These are phyloP conservation scores for Lates calcarifer DNA, from an alignment of 2,113 vertebrate species.

Conservation along the genomic window DNA sequence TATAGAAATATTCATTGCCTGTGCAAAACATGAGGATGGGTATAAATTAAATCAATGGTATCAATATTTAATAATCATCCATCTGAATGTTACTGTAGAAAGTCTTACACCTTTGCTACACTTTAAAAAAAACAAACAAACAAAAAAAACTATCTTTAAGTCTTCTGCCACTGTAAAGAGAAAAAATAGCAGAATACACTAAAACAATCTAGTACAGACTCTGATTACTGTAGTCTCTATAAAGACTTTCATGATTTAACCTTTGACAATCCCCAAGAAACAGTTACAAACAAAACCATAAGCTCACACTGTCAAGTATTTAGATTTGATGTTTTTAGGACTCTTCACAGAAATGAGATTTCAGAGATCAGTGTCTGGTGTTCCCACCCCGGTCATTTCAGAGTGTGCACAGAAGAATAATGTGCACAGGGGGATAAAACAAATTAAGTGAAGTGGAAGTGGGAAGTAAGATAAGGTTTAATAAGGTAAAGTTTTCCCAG, in stretches of 20 bases:
- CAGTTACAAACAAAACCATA: neutral
- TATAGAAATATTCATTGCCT: neutral
- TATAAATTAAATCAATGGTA: neutral
- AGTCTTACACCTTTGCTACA: neutral
- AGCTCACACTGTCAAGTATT: neutral
- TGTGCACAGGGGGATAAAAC: constrained; percentile 38
- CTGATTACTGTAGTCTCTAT: neutral
- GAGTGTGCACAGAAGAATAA: constrained; percentile 38
- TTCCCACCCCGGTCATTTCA: constrained; percentile 24
- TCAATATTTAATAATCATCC: neutral
- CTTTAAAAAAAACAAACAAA: neutral
- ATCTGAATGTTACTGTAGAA: neutral
- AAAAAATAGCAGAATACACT: neutral
- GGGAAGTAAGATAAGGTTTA: constrained; percentile 41
- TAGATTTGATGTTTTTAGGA: neutral
- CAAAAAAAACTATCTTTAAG: neutral
- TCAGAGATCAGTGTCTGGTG: constrained; percentile 4
- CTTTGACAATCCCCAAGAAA: neutral
- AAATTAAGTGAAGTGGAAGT: constrained; percentile 43
- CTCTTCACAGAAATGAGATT: constrained; percentile 15
- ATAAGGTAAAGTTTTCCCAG: constrained; percentile 47
- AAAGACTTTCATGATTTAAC: neutral
- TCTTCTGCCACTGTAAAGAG: neutral
- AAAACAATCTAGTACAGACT: neutral
- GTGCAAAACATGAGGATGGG: neutral